Evolutionary conservation across 2,797 vertebrate species (phyloP).

Genomic region (Monodelphis domestica): DNA sequence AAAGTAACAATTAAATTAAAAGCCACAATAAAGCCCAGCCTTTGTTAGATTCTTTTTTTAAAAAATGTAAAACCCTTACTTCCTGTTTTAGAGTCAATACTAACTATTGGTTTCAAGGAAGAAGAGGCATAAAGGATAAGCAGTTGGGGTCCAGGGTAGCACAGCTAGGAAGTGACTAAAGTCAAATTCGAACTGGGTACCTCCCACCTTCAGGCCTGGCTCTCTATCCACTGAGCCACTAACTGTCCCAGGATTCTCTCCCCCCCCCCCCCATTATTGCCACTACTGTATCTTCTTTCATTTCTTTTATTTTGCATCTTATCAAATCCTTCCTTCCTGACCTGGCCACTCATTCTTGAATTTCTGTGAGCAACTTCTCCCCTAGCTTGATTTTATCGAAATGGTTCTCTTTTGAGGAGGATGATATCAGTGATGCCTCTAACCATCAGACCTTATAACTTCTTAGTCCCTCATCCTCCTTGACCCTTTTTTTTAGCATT

Average conservation of each 20-base stretch:
- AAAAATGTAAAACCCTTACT: no score
- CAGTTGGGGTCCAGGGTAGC: no score
- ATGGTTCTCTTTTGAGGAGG: not conserved
- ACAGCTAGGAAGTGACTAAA: no score
- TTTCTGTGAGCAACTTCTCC: not conserved
- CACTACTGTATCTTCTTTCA: not conserved
- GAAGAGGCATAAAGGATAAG: no score
- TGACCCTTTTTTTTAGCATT: not conserved
- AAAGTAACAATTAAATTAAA: no score
- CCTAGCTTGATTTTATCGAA: not conserved
- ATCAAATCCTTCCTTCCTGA: not conserved
- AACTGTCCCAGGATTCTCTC: no score
- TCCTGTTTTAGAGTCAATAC: no score
- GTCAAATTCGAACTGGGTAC: no score
- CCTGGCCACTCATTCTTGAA: not conserved
- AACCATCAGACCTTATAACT: not conserved
- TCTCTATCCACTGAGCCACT: no score
- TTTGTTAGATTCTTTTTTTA: not conserved
- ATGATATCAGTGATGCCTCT: not conserved
- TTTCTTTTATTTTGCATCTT: not conserved
- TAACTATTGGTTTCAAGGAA: no score
- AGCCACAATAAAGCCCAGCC: not conserved
- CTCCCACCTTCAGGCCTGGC: no score
- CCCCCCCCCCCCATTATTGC: no score
- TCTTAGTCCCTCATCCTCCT: not conserved